Base-by-base conservation (phyloP, 1,140 invertebrate genomes). In the Chelonus insularis region DNA sequence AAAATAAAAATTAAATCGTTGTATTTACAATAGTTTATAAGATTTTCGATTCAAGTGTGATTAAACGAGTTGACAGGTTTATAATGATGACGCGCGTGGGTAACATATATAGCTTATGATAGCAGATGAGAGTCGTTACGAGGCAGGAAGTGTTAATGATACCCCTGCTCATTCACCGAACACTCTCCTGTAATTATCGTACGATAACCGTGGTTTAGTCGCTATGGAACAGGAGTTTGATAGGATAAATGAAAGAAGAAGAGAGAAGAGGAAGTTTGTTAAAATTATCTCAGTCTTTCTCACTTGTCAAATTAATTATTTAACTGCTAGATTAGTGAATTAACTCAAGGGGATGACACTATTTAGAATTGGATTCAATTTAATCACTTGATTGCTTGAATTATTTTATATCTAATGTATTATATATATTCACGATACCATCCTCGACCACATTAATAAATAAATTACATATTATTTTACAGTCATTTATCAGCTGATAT, bases 141-240 rank as follows among this genome's bases (percentile, higher is more conserved):
- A 75, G 73, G 70, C 77, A 80, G 78, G 77, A 80, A 80, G 78
- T 78, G 78, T 79, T 80, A 80, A 80, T 79, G 77, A 80, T 80
- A 80, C 75, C 77, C 75, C 73, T 76, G 75, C 69, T 77, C 71
- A 79, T 78, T 80, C 76, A 74, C 69, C 77, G 74, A 68, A 75
- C 74, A 41, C 72, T 73, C 77, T 74, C 66, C 71, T 80, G 74
- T 80, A 80, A 80, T 80, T 80, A 80, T 79, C 75, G 65, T 65
- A 61, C 63, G 63, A 60, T 60, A 47, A 60, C 57, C 45, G 60
- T 43, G 41, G 41, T 16, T 43, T 43, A 14, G 41, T 43, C 12
- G 14, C 12, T 8, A 18, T 43, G 41, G 12, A 43, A 43, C 41
- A 43, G 41, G 41, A 43, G 41, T 43, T 43, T 43, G 16, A 43